These are phyloP conservation scores for Phalera bucephala DNA, from an alignment of 2,888 invertebrate species.

Conservation along the genomic window DNA sequence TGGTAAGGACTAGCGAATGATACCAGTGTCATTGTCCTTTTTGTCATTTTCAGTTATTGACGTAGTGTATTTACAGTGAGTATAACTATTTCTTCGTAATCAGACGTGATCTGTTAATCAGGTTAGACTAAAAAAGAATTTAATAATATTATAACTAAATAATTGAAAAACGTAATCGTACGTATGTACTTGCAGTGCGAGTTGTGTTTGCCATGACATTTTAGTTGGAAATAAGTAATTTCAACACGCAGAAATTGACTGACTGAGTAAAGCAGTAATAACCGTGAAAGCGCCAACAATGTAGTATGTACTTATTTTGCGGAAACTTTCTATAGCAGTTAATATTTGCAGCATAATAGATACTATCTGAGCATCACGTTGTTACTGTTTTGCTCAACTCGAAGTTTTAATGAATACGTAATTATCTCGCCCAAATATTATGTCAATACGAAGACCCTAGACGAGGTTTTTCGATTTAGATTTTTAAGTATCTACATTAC, in stretches of 20 bases:
- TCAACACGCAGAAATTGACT: constrained; percentile 37
- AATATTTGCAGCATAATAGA: constrained; percentile 39
- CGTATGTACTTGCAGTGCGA: too few species aligned
- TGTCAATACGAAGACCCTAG: background rate
- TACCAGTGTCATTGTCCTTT: too few species aligned
- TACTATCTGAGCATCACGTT: constrained; percentile 25
- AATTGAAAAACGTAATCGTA: too few species aligned
- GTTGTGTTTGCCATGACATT: background rate
- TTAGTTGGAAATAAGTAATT: constrained; percentile 31
- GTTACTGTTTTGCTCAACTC: constrained; percentile 15
- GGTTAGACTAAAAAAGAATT: too few species aligned
- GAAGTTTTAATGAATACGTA: constrained; percentile 11
- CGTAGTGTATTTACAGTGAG: too few species aligned
- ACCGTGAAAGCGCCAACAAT: constrained; percentile 53
- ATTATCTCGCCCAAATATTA: background rate
- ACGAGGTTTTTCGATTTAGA: constrained; percentile 22
- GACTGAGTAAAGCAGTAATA: constrained; percentile 43
- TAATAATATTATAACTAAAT: too few species aligned
- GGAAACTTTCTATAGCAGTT: constrained; percentile 52
- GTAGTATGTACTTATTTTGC: constrained; percentile 46
- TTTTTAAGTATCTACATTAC: constrained; percentile 36
- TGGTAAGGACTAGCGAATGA: too few species aligned
- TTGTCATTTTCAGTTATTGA: too few species aligned
- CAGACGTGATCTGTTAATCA: too few species aligned
- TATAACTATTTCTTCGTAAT: too few species aligned